Evolutionary conservation across 1,140 invertebrate species (phyloP), one percentile per base, ranked within the genome.

Genomic region (Orius laevigatus): DNA sequence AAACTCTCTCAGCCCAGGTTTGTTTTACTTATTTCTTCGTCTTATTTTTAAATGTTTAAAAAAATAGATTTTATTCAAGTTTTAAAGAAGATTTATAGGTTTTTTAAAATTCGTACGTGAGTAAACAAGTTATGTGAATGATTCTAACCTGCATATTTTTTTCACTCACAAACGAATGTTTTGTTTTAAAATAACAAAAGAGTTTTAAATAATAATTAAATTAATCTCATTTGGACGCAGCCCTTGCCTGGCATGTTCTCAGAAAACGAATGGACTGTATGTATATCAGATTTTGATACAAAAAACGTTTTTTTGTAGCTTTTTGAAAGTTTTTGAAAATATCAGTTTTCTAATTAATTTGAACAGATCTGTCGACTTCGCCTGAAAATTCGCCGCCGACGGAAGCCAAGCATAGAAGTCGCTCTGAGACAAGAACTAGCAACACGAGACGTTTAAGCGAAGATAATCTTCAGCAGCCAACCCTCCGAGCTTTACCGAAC

Each of bases 221-320:
- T n/a, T n/a, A n/a, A n/a, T 42, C 42, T 11, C 36, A 48, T 38
- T 25, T 50, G 32, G 64, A 66, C 71, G 71, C 76, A 85, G 85
- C 84, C 52, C 69, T 89, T 63, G 82, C 84, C 59, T 91, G 86
- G 86, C 84, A 81, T 73, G 80, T 86, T 52, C 77, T 89, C 62
- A 75, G 83, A 63, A 89, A 87, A 65, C 73, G 84, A 59, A 77
- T 85, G 66, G 83, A 89, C 69, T 86, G 84, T 89, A 84, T 72
- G 80, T 82, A 66, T 36, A 34, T 8, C 6, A 8, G 33, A 34
- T 8, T n/a, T 34, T 8, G 8, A 6, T 34, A 6, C 33, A 8
- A 8, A 15, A 41, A 41, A 8, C 15, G 15, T 43, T 43, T 5
- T 15, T 43, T 15, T 43, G 14, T 15, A 43, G 33, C 33, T 8